Conservation (phyloP, 2,113 vertebrate species). For the rabbit (Oryctolagus cuniculus) region mOryCun1.1 NC_091441.1:52992501-52993000, state of each 20-base stretch:
- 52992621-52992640: not conserved
- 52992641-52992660: not conserved
- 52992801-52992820: not conserved
- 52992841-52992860: not conserved
- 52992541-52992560: constrained; percentile 51
- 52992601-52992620: not conserved
- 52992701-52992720: not conserved
- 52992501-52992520: constrained; percentile 53
- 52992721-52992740: not conserved
- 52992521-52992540: not conserved
- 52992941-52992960: not conserved
- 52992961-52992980: not conserved
- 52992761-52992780: not conserved
- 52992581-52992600: not conserved
- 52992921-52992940: not conserved
- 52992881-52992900: not conserved
- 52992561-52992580: constrained; percentile 13
- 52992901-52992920: not conserved
- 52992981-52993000: constrained; percentile 2
- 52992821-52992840: not conserved
- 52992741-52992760: not conserved
- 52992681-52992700: not conserved
- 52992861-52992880: not conserved
- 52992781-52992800: not conserved
- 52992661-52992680: constrained; percentile 19